phyloP scores from a whole-genome alignment of 2,797 vertebrate species.

The Prunella strophiata region DNA sequence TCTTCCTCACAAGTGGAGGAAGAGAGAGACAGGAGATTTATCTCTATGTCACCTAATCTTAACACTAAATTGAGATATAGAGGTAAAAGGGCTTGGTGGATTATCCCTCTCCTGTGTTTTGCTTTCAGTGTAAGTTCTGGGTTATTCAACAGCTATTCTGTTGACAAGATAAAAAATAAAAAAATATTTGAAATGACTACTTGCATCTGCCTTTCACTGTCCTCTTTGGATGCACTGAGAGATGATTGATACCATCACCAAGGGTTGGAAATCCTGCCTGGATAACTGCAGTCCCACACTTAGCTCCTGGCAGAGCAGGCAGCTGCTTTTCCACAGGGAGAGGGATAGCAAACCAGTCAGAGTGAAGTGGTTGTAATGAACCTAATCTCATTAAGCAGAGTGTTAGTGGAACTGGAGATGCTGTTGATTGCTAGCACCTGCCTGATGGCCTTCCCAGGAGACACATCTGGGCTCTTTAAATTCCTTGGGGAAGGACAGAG shows the following conservation, averaged over 20 bases:
- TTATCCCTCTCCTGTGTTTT: neutral
- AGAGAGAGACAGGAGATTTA: neutral
- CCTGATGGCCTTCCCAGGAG: neutral
- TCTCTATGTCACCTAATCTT: neutral
- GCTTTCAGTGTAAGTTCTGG: neutral
- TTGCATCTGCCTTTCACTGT: neutral
- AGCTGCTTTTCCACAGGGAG: neutral
- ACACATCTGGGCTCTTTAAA: neutral
- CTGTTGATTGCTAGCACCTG: neutral
- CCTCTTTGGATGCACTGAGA: neutral
- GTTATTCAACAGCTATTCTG: neutral
- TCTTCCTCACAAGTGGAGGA: neutral
- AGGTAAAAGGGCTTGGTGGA: rapidly evolving
- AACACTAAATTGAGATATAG: neutral
- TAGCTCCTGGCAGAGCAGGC: neutral
- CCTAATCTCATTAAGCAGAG: neutral
- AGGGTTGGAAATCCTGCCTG: neutral
- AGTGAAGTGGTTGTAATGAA: neutral
- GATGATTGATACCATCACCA: neutral
- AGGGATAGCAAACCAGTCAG: neutral
- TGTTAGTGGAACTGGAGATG: neutral
- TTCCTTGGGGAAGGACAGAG: neutral
- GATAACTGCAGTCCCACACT: neutral
- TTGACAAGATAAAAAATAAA: neutral
- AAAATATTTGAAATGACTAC: neutral